Percentiles rank a stretch among this genome's conserved stretches.
Evolutionary conservation across 1,140 invertebrate species (phyloP).

Genomic region (Drosophila tropicalis): DNA sequence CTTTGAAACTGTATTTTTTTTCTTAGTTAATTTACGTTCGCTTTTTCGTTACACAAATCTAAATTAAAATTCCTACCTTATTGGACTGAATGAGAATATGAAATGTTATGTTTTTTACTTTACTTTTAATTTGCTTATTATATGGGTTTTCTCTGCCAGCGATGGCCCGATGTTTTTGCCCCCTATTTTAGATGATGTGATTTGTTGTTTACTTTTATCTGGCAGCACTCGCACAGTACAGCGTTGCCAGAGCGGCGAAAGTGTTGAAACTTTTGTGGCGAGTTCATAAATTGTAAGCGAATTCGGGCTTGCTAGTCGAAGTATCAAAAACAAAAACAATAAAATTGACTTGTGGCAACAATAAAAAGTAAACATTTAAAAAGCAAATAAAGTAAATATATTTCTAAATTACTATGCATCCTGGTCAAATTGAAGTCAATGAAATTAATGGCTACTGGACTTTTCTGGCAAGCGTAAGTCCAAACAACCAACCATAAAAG

Average conservation of each 20-base stretch:
- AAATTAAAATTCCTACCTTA: background rate
- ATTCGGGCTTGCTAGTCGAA: background rate
- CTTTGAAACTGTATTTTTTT: background rate
- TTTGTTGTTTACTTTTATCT: conserved; percentile 7
- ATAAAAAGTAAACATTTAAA: background rate
- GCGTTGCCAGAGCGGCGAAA: background rate
- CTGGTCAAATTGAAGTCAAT: conserved; percentile 84
- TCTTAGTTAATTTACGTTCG: background rate
- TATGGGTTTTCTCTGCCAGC: too few species aligned
- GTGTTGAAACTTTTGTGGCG: too few species aligned
- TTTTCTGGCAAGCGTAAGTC: conserved; percentile 86
- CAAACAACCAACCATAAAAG: too few species aligned
- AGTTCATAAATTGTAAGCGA: too few species aligned
- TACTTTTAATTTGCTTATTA: too few species aligned
- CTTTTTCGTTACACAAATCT: background rate
- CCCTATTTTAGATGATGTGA: background rate
- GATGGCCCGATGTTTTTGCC: background rate
- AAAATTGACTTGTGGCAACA: background rate
- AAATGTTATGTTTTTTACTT: background rate
- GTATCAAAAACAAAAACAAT: background rate
- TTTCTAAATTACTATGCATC: conserved; percentile 42
- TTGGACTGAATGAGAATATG: background rate
- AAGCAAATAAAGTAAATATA: too few species aligned
- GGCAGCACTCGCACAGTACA: background rate
- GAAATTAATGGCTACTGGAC: conserved; percentile 86